Evolutionary conservation across 2,797 vertebrate species (phyloP).

Genomic region (Rhynchotus rufescens): DNA sequence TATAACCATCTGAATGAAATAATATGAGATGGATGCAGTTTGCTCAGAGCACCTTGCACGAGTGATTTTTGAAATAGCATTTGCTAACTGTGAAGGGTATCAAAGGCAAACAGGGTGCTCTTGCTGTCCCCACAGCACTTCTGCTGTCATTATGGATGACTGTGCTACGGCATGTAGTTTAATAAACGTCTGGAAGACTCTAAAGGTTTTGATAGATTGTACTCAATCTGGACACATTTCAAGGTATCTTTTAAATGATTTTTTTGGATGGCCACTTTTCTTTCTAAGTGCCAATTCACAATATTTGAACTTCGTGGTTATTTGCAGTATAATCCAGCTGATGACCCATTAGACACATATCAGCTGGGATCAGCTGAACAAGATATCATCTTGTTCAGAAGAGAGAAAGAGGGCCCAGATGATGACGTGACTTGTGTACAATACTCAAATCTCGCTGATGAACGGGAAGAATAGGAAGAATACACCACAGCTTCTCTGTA

Average conservation of each 20-base stretch:
- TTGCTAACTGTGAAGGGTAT: fast-evolving
- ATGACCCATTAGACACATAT: not conserved
- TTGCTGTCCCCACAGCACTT: not conserved
- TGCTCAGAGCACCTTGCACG: not conserved
- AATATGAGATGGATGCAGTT: not conserved
- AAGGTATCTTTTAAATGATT: not conserved
- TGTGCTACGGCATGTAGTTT: not conserved
- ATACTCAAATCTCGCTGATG: not conserved
- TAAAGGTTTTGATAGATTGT: not conserved
- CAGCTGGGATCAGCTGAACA: not conserved
- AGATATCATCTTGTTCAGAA: not conserved
- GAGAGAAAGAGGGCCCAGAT: not conserved
- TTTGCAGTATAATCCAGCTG: not conserved
- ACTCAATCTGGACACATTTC: not conserved
- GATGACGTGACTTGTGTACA: not conserved
- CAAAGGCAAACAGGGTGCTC: not conserved
- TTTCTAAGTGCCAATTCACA: not conserved
- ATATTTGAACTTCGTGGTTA: not conserved
- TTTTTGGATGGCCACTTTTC: not conserved
- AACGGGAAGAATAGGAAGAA: not conserved
- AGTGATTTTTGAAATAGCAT: not conserved
- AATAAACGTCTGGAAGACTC: not conserved
- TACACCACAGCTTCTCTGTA: not conserved
- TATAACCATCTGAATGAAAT: not conserved
- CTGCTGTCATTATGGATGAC: not conserved